These are phyloP conservation scores for Apocrypta bakeri DNA, from an alignment of 1,140 invertebrate species.

Conservation along the genomic window DNA sequence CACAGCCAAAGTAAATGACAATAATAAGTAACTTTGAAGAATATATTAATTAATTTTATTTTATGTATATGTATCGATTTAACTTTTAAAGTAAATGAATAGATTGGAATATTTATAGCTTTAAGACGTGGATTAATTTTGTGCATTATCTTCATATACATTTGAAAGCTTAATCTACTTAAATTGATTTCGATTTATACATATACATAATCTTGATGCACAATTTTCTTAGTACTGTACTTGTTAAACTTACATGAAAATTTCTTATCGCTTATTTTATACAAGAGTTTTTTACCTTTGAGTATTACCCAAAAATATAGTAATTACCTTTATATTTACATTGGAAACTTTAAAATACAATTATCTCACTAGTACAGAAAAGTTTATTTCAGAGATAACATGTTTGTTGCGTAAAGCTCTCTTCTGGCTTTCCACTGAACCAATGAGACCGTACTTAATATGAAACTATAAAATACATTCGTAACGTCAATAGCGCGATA, in stretches of 20 bases:
- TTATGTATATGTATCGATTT: not conserved
- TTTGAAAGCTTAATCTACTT: not conserved
- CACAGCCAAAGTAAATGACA: not conserved
- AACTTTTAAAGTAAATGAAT: not conserved
- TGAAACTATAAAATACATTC: not conserved
- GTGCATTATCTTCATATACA: not conserved
- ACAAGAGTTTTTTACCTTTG: not conserved
- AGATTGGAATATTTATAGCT: not conserved
- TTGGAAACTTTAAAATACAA: not conserved
- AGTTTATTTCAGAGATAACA: constrained; percentile 14
- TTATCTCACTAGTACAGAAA: not conserved
- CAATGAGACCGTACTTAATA: constrained; percentile 27
- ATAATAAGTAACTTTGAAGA: not conserved
- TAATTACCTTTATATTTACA: not conserved
- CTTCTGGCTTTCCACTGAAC: not conserved
- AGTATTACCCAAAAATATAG: not conserved
- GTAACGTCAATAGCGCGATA: constrained; percentile 11
- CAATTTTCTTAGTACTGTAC: not conserved
- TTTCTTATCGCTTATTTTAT: not conserved
- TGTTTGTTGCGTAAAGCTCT: constrained; percentile 23
- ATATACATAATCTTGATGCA: too few relatives aligned
- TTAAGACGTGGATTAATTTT: not conserved
- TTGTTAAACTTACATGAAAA: not conserved
- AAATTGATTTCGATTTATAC: not conserved
- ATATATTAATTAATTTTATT: not conserved